These are phyloP conservation scores for Thyatira batis DNA, from an alignment of 2,888 invertebrate species.

Conservation along the genomic window DNA sequence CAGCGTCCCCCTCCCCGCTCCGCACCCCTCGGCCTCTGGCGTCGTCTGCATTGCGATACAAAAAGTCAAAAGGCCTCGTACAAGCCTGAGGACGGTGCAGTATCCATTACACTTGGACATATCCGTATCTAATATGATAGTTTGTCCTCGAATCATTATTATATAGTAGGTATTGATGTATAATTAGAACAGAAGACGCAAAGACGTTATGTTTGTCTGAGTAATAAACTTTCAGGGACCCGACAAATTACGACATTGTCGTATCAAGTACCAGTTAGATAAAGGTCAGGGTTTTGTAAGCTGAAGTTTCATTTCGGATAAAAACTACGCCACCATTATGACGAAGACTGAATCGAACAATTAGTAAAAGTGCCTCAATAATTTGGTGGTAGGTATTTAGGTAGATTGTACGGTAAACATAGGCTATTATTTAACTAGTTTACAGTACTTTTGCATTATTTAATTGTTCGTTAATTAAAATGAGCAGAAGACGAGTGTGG, in stretches of 20 bases:
- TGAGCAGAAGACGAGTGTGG: conserved; percentile 45
- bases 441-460: background rate
- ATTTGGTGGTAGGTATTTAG: no score
- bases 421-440: background rate
- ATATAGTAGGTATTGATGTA: background rate
- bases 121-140: background rate
- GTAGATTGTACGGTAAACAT: background rate
- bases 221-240: background rate
- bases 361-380: background rate
- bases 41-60: conserved; percentile 36
- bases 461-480: conserved; percentile 57
- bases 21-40: conserved; percentile 29
- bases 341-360: background rate
- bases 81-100: conserved; percentile 29
- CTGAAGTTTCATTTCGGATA: background rate
- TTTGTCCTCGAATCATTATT: background rate
- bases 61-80: conserved; percentile 42
- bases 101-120: conserved; percentile 5
- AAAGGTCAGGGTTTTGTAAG: background rate
- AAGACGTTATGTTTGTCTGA: background rate
- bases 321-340: background rate
- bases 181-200: background rate
- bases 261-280: background rate
- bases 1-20: conserved; percentile 30
- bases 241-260: background rate